Evolutionary conservation across 2,797 vertebrate species (phyloP), one percentile per base, ranked within the genome.

Genomic region (Xenopus petersii): DNA sequence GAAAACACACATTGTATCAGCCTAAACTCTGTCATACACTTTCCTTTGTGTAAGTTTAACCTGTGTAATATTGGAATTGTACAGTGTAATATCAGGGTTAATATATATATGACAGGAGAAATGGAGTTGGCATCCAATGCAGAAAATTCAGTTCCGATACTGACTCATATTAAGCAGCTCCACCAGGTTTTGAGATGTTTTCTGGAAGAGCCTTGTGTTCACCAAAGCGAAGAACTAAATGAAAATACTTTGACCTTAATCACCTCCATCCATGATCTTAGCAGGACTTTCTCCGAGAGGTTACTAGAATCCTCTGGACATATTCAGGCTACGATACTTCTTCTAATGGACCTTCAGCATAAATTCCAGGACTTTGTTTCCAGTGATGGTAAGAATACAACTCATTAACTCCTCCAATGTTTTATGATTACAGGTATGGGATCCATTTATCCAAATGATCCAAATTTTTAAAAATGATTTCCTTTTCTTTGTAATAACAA

Each of bases 331-430:
- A 81, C 81, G 17, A 83, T 78, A 61, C 75, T 80, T 4, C 84
- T 83, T 68, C 71, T 92, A 67, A 65, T 55, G 3, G 6, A 2
- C 17, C 72, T 89, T n/a, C 81, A 80, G 15, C 74, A 80, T 11
- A 83, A 87, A 74, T 51, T 80, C 11, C 76, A 82, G 46, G 75
- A 83, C 11, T 7, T 75, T 15, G 26, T 55, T 24, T 75, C 81
- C 81, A 83, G 13, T 77, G 65, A 84, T 89, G 89, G 88, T 79
- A 88, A 88, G 88, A 86, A 79, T 6, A 4, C 11, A 21, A 42
- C 36, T 42, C 36, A 42, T 6, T 5, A 42, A 6, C 36, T 9
- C 36, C 36, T 42, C 8, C 36, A 42, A 1, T 5, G 5, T 42
- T 42, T 42, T 42, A 9, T 5, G 36, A 42, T 42, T 42, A 42